Base-by-base conservation (phyloP, 2,888 invertebrate species). In the Dinocampus coccinellae region DNA sequence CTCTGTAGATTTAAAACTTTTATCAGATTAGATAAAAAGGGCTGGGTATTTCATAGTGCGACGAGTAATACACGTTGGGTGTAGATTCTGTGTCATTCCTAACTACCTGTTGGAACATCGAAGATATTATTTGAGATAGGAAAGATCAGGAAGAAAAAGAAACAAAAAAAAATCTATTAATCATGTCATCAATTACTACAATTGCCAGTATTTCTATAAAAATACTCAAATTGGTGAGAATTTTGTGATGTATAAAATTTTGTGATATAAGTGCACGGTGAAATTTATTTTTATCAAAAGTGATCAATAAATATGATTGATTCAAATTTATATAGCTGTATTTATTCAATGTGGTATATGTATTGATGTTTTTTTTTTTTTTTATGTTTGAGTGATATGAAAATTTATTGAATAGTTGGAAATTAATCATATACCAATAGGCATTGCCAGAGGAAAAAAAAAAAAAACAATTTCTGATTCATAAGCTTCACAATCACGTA, bases 161-260 rank as follows among this genome's bases (percentile, higher is more conserved):
- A 55, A 69, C 34, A 24, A n/a, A 39, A 36, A n/a, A n/a, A n/a
- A n/a, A n/a, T n/a, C n/a, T n/a, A n/a, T 16, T 52, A 13, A 63
- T 52, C 89, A 94, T 95, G 94, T 93, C 94, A 86, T 93, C 94
- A 76, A 90, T 95, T 73, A 93, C 94, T 86, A 94, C 94, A 58
- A 93, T 95, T 79, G 95, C 93, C 76, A 92, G 94, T 70, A 92
- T 95, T 73, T 92, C 94, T 87, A 91, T 95, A 82, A 95, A 95
- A 90, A 89, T 92, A 72, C 89, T 95, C 71, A 96, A 95, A 90
- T 88, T 95, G 91, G 95, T 95, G 89, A 93, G 93, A 90, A 85
- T 55, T 52, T 69, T 65, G 13, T 26, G 33, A 0, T 13, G 60
- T 58, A 7, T 20, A 64, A 16, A 72, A 74, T 47, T 33, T n/a